These are phyloP conservation scores for Crotalus tigris DNA, from an alignment of 2,113 vertebrate genomes.

Conservation along the genomic window DNA sequence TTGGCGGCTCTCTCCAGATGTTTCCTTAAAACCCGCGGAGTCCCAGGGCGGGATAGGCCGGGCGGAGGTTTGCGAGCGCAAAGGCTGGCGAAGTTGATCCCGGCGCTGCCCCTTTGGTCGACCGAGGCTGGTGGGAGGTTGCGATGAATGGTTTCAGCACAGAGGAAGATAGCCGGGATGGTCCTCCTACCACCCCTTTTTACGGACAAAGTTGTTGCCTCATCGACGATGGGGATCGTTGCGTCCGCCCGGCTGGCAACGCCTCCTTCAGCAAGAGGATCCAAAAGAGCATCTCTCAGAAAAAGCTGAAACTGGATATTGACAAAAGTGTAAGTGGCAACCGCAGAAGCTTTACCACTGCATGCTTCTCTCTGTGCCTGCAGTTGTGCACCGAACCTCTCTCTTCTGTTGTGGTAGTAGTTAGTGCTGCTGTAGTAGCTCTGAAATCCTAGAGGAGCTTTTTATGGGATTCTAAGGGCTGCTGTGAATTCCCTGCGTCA, in stretches of 20 bases:
- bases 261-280: constrained; percentile 95
- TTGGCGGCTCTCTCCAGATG: not conserved
- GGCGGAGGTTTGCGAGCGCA: not conserved
- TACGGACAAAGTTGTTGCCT: constrained; percentile 96
- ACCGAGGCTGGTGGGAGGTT: constrained; percentile 25
- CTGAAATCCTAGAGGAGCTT: not conserved
- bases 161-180: constrained; percentile 94
- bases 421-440: not conserved
- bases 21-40: not conserved
- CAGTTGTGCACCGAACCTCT: not conserved
- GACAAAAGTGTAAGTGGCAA: constrained; percentile 88
- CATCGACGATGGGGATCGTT: constrained; percentile 94
- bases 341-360: not conserved
- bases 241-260: constrained; percentile 91
- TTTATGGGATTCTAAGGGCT: not conserved
- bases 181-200: constrained; percentile 80
- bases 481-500: not conserved
- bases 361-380: not conserved
- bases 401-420: not conserved
- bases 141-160: constrained; percentile 97
- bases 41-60: not conserved
- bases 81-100: not conserved
- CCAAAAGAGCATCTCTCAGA: constrained; percentile 93
- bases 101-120: not conserved
- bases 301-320: constrained; percentile 93